A percentile compares a stretch with the other conserved stretches of the same genome.
phyloP scores from a whole-genome alignment of 2,113 vertebrate genomes.

The Halcyon malimbica region DNA sequence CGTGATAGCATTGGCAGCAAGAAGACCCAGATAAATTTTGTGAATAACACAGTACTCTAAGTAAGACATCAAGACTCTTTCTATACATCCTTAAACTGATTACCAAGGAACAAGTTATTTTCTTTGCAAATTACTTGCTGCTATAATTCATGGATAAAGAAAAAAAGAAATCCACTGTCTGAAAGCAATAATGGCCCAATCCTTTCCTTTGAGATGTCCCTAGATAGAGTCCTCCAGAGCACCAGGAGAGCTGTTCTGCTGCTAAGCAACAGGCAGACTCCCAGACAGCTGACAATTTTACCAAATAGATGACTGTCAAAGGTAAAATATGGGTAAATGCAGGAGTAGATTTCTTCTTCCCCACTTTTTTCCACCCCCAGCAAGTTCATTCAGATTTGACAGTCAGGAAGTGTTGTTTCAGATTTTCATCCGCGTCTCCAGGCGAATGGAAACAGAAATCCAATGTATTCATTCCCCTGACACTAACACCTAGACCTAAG shows the following conservation, averaged over 20 bases:
- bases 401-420: neutral
- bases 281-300: slow-evolving; percentile 6
- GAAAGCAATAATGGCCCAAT: neutral
- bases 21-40: slow-evolving; percentile 15
- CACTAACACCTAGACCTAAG: neutral
- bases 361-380: neutral
- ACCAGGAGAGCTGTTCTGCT: slow-evolving; percentile 5
- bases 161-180: neutral
- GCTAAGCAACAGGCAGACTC: slow-evolving; percentile 36
- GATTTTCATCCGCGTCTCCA: neutral
- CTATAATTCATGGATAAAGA: neutral
- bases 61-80: neutral
- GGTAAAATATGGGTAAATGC: neutral
- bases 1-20: neutral
- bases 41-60: neutral
- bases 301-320: neutral
- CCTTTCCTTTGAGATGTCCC: neutral
- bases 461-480: accelerated
- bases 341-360: neutral
- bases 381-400: neutral
- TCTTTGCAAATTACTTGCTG: neutral
- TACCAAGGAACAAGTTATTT: slow-evolving; percentile 5
- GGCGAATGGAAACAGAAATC: neutral
- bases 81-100: neutral
- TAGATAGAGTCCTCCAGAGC: neutral